phyloP scores from a whole-genome alignment of 2,888 invertebrate species.

The Lycaena phlaeas region DNA sequence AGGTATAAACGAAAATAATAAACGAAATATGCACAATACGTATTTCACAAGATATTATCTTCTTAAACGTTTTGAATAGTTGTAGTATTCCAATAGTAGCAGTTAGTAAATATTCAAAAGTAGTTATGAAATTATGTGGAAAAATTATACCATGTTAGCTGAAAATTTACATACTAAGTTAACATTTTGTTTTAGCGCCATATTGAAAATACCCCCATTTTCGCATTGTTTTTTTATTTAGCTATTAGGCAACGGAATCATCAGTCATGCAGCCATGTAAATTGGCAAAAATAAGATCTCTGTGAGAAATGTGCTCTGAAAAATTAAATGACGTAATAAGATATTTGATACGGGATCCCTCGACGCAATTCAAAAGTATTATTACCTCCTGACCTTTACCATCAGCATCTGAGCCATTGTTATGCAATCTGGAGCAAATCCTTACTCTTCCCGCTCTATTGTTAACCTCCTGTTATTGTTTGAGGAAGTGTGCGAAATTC shows the following conservation, averaged over 20 bases:
- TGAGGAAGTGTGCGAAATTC: conserved; percentile 59
- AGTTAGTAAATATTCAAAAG: too few relatives aligned
- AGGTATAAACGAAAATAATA: too few relatives aligned
- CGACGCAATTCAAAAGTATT: conserved; percentile 30
- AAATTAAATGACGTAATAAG: too few relatives aligned
- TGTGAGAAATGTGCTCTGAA: conserved; percentile 3
- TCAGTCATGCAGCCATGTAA: neutral
- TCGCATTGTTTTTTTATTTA: neutral
- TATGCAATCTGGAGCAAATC: conserved; percentile 57
- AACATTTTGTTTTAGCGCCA: neutral
- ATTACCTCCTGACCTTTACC: conserved; percentile 38
- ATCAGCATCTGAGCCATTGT: conserved; percentile 30
- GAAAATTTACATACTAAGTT: neutral
- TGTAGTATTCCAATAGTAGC: too few relatives aligned
- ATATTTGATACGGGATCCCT: too few relatives aligned
- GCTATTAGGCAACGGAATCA: neutral
- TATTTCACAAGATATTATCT: too few relatives aligned
- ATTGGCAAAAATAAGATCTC: too few relatives aligned
- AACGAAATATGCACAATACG: too few relatives aligned
- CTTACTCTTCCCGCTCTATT: conserved; percentile 29
- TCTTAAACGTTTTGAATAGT: too few relatives aligned
- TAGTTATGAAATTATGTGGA: too few relatives aligned
- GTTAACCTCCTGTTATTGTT: conserved; percentile 41
- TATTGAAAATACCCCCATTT: neutral
- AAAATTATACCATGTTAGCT: too few relatives aligned